These are phyloP conservation scores for Trypoxylon attenuatum DNA, from an alignment of 2,888 invertebrate genomes.

Conservation along the genomic window DNA sequence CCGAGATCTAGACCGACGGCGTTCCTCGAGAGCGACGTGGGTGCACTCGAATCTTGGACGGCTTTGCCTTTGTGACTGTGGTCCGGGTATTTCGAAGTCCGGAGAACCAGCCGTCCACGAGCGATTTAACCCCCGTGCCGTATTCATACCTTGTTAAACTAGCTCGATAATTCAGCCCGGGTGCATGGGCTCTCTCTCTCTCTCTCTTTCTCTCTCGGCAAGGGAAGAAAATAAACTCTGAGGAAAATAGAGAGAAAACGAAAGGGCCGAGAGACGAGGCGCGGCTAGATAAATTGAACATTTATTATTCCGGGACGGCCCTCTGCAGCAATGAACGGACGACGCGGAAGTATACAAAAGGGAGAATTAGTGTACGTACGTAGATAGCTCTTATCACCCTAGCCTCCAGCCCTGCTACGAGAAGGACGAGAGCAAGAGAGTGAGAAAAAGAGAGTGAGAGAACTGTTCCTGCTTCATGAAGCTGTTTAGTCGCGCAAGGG, in stretches of 20 bases:
- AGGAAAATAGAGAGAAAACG: neutral
- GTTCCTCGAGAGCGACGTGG: too few relatives aligned
- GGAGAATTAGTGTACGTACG: neutral
- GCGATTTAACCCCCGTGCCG: constrained; percentile 26
- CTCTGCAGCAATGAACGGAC: neutral
- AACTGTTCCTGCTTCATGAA: too few relatives aligned
- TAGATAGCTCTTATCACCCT: neutral
- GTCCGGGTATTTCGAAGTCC: constrained; percentile 5
- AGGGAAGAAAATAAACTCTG: neutral
- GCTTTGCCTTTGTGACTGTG: neutral
- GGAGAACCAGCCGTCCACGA: constrained; percentile 6
- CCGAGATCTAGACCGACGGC: neutral
- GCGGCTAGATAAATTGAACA: neutral
- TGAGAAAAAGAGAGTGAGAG: too few relatives aligned
- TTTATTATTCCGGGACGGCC: constrained; percentile 5
- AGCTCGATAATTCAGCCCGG: constrained; percentile 6
- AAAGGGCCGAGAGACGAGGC: neutral
- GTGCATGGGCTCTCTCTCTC: too few relatives aligned
- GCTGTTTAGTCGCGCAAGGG: too few relatives aligned
- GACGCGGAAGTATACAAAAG: neutral
- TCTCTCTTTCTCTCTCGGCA: too few relatives aligned
- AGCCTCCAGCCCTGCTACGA: too few relatives aligned
- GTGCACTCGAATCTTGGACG: constrained; percentile 18
- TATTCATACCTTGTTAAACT: constrained; percentile 26
- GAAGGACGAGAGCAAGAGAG: too few relatives aligned